Conservation (phyloP, 2,888 invertebrate species). For the Allacma fusca region DNA sequence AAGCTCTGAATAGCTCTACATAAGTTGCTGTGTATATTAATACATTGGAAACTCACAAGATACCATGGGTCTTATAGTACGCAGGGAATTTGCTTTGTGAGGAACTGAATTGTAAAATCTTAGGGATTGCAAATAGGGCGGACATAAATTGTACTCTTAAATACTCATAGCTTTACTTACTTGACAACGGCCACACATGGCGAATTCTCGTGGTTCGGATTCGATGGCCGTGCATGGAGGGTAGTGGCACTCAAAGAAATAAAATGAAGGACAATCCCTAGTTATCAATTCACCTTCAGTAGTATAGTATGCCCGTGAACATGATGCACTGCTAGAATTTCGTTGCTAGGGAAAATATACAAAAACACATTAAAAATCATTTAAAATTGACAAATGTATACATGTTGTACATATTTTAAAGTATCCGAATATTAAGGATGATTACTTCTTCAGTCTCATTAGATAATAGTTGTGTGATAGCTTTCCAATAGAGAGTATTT, state of each 20-base stretch:
- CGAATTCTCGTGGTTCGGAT: slow-evolving; percentile 66
- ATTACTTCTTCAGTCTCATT: slow-evolving; percentile 64
- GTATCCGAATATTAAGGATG: too few species aligned
- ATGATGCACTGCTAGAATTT: slow-evolving; percentile 57
- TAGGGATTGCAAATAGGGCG: not conserved
- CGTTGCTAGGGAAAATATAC: slow-evolving; percentile 49
- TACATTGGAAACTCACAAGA: too few species aligned
- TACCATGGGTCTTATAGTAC: too few species aligned
- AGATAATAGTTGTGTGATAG: slow-evolving; percentile 66
- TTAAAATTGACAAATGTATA: not conserved
- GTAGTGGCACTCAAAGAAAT: slow-evolving; percentile 68
- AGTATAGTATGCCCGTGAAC: slow-evolving; percentile 58
- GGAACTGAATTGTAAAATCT: too few species aligned
- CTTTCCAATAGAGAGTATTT: slow-evolving; percentile 67
- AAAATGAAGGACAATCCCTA: slow-evolving; percentile 58
- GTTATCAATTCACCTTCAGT: slow-evolving; percentile 60
- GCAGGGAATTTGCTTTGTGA: too few species aligned
- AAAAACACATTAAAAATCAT: not conserved
- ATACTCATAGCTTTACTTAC: slow-evolving; percentile 50
- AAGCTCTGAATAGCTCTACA: too few species aligned
- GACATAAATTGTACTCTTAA: not conserved
- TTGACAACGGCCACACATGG: slow-evolving; percentile 68
- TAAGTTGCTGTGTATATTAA: too few species aligned
- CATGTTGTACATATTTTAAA: too few species aligned
- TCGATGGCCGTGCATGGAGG: slow-evolving; percentile 68